A percentile compares a stretch with the other conserved stretches of the same genome.
phyloP scores from a whole-genome alignment of 2,113 vertebrate species.

The Cyanoramphus novaezelandiae region DNA sequence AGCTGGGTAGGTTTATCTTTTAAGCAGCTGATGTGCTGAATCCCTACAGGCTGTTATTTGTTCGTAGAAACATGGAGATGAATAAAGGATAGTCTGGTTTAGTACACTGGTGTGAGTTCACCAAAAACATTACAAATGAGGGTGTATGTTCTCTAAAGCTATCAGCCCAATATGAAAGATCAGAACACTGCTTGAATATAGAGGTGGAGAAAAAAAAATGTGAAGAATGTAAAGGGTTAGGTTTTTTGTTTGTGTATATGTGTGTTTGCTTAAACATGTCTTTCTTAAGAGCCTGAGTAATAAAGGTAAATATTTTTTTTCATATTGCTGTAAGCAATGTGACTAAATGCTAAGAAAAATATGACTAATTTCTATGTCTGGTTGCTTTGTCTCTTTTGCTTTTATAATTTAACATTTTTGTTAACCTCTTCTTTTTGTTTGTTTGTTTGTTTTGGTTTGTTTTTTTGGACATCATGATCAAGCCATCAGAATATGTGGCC shows the following conservation, averaged over 20 bases:
- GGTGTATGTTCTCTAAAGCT: background rate
- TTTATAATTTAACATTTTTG: background rate
- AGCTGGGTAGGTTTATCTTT: slow-evolving; percentile 62
- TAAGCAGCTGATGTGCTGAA: slow-evolving; percentile 41
- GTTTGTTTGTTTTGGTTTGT: background rate
- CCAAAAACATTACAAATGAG: background rate
- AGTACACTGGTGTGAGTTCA: background rate
- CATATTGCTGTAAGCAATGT: background rate
- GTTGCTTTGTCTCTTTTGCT: background rate
- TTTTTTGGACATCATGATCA: background rate
- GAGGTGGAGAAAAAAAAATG: background rate
- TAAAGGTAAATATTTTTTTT: background rate
- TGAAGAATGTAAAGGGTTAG: background rate
- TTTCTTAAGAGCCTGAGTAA: background rate
- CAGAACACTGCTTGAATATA: background rate
- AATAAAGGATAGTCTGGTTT: slow-evolving; percentile 16
- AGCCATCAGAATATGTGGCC: background rate
- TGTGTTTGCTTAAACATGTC: background rate
- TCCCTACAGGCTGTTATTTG: slow-evolving; percentile 33
- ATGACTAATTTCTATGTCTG: background rate
- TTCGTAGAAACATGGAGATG: background rate
- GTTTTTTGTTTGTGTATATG: background rate
- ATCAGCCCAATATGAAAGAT: background rate
- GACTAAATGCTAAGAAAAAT: background rate
- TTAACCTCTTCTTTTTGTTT: background rate